Percentiles rank a stretch among this genome's conserved stretches.
These are phyloP conservation scores for Knipowitschia caucasica DNA, from an alignment of 2,797 vertebrate genomes.

Conservation along the genomic window DNA sequence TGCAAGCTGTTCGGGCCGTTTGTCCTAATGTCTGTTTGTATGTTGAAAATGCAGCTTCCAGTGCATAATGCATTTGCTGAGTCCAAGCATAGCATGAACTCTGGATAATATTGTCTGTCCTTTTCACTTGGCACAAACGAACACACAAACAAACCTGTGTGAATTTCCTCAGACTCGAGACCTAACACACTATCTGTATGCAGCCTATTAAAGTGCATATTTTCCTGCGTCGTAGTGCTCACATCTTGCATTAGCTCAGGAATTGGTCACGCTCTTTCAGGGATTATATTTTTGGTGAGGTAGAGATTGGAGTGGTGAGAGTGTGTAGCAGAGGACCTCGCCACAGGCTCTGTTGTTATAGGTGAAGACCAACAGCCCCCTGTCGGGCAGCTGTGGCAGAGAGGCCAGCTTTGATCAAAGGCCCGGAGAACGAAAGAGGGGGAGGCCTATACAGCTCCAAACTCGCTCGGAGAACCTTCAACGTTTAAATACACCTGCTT, in stretches of 20 bases:
- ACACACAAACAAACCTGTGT: constrained; percentile 43
- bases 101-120: constrained; percentile 55
- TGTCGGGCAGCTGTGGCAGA: constrained; percentile 73
- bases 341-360: constrained; percentile 76
- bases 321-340: constrained; percentile 58
- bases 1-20: constrained; percentile 66
- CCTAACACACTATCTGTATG: constrained; percentile 7
- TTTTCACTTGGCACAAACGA: constrained; percentile 47
- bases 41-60: constrained; percentile 63
- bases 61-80: constrained; percentile 66
- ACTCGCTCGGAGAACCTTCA: constrained; percentile 52
- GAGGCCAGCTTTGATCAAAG: constrained; percentile 78
- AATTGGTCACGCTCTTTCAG: constrained; percentile 8
- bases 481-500: constrained; percentile 62
- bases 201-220: not conserved
- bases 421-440: constrained; percentile 37
- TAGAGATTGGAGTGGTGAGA: constrained; percentile 35
- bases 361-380: constrained; percentile 77
- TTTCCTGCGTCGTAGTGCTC: constrained; percentile 5
- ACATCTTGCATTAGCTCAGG: constrained; percentile 17
- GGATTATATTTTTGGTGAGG: constrained; percentile 22
- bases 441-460: constrained; percentile 36
- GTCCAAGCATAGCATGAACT: constrained; percentile 51
- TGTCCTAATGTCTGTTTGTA: constrained; percentile 71
- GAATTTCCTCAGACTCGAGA: constrained; percentile 21